Base-by-base conservation (phyloP, 2,888 invertebrate species). In the Chromoteleia sp. region DNA sequence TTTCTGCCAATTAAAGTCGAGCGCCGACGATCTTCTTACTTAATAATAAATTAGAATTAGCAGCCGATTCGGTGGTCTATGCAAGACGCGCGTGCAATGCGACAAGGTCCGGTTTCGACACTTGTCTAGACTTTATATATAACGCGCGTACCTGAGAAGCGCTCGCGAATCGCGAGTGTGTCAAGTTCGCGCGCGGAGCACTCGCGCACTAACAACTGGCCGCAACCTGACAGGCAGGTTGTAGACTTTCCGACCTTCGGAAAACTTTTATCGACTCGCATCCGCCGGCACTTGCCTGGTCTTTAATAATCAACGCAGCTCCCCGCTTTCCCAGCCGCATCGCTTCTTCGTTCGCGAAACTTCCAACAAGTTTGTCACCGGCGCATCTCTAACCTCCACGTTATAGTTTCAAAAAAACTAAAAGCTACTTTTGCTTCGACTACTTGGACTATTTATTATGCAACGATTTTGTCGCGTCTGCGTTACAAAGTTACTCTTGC, bases 211-310 rank as follows among this genome's bases (percentile, higher is more conserved):
- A 29, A 19, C 29, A 10, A 25, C 1, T 12, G 6, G 43, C 19
- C 14, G 30, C 41, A 43, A 54, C 68, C 41, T 56, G 43, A 43
- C 68, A 15, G 15, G 21, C 45, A 43, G 43, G 43, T 54, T 56
- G 45, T 30, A 45, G 43, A 67, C 43, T 68, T 56, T 56, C 17
- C 68, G 56, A 68, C 68, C 68, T 68, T 68, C 68, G 43, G 43
- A 43, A 56, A 54, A 68, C 41, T 68, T 43, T 68, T 54, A 54
- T 68, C 56, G 50, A 68, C 68, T 50, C 29, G 6, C 14, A 54
- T 56, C 19, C 39, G 68, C 43, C 14, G 43, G 14, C 50, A 21
- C n/a, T 48, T 21, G 5, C 21, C 21, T 30, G 41, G n/a, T 14
- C 29, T 33, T 54, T 67, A 39, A 48, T 65, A 50, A 67, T 54